Conservation (phyloP, 1,140 invertebrate species). For the Drosophila kepulauana region DNA sequence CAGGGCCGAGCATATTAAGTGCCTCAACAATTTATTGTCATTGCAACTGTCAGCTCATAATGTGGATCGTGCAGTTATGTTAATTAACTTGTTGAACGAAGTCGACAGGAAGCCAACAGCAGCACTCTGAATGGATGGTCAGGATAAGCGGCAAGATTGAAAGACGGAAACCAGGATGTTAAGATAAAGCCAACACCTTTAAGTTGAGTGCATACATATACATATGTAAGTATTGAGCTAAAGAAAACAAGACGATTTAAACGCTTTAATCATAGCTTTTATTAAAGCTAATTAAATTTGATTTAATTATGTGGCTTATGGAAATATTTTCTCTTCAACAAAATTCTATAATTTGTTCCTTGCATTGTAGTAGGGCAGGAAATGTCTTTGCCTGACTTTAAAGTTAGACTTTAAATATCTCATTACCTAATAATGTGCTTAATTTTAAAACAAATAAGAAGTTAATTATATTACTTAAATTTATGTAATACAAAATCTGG, state of each 20-base stretch:
- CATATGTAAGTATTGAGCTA: background rate
- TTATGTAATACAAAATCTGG: too few relatives aligned
- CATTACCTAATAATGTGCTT: too few relatives aligned
- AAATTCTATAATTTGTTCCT: too few relatives aligned
- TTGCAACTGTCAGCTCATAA: constrained; percentile 36
- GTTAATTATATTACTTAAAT: too few relatives aligned
- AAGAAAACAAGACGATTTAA: background rate
- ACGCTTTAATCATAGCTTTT: too few relatives aligned
- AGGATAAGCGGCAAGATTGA: background rate
- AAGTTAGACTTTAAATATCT: too few relatives aligned
- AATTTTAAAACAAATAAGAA: too few relatives aligned
- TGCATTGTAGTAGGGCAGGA: too few relatives aligned
- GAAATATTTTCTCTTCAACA: too few relatives aligned
- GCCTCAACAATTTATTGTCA: constrained; percentile 33
- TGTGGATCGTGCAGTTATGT: constrained; percentile 31
- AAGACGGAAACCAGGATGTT: background rate
- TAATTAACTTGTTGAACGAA: constrained; percentile 31
- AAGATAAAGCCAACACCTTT: constrained; percentile 1
- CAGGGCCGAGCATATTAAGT: constrained; percentile 25
- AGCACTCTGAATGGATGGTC: background rate
- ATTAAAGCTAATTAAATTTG: too few relatives aligned
- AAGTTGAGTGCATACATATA: background rate
- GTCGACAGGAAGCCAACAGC: background rate
- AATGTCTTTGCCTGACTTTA: too few relatives aligned
- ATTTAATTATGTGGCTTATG: too few relatives aligned